Conservation (phyloP, 2,888 invertebrate species). For the Calliopum simillimum region DNA sequence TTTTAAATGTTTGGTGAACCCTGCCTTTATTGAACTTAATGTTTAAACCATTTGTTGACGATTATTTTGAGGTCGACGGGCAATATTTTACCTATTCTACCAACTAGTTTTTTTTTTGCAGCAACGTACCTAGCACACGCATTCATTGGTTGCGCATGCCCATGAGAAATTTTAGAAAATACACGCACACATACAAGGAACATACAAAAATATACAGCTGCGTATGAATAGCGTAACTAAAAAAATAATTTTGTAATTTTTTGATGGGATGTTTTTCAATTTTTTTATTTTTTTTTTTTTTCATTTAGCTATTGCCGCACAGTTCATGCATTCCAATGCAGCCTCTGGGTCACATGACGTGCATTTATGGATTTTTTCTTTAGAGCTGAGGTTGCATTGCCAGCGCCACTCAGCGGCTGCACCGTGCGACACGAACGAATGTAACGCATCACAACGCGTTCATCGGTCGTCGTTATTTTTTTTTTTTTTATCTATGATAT, state of each 20-base stretch:
- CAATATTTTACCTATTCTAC: background rate
- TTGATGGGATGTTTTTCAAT: slow-evolving; percentile 36
- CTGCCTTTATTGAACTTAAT: slow-evolving; percentile 12
- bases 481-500: background rate
- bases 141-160: background rate
- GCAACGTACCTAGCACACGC: background rate
- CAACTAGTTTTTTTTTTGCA: background rate
- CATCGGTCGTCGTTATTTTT: slow-evolving; percentile 15
- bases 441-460: slow-evolving; percentile 27
- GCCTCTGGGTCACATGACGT: slow-evolving; percentile 40
- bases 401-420: slow-evolving; percentile 20
- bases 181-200: slow-evolving; percentile 3
- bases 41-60: slow-evolving; percentile 29
- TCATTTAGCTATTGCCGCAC: slow-evolving; percentile 18
- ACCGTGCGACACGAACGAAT: slow-evolving; percentile 29
- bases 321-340: slow-evolving; percentile 24
- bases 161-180: slow-evolving; percentile 20
- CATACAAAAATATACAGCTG: slow-evolving; percentile 19
- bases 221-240: slow-evolving; percentile 42
- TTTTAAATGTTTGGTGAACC: slow-evolving; percentile 6
- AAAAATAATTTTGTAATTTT: slow-evolving; percentile 45
- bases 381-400: background rate
- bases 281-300: slow-evolving; percentile 23
- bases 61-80: slow-evolving; percentile 24
- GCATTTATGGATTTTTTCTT: slow-evolving; percentile 21